A percentile compares a stretch with the other conserved stretches of the same genome.
Conservation (phyloP, 2,888 invertebrate species). For the Agonopterix heracliana region DNA sequence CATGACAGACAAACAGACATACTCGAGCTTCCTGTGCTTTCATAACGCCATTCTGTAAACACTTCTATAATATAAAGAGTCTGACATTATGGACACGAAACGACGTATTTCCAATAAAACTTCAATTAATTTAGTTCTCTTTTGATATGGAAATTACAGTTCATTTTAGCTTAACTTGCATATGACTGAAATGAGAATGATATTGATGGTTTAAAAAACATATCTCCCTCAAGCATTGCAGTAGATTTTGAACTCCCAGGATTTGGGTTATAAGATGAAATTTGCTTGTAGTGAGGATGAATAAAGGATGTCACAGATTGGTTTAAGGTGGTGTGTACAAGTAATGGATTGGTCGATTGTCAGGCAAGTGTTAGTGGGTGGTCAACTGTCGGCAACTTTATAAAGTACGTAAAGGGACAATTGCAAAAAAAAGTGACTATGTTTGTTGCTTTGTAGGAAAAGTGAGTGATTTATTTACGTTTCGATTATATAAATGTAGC, state of each 20-base stretch:
- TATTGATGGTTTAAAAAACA: too few species aligned
- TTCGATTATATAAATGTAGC: too few species aligned
- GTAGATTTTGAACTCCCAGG: too few species aligned
- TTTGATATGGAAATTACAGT: too few species aligned
- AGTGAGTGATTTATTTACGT: background rate
- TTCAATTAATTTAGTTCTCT: too few species aligned
- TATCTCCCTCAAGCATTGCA: too few species aligned
- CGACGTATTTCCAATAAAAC: conserved; percentile 2
- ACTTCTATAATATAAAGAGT: conserved; percentile 23
- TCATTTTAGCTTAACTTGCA: too few species aligned
- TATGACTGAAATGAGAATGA: too few species aligned
- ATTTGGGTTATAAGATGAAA: too few species aligned
- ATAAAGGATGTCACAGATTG: too few species aligned
- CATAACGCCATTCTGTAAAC: conserved; percentile 51
- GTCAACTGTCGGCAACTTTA: conserved; percentile 53
- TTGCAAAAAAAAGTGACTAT: conserved; percentile 32
- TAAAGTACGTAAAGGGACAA: conserved; percentile 34
- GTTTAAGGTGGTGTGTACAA: conserved; percentile 29
- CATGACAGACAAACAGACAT: conserved; percentile 51
- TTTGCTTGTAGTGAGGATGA: too few species aligned
- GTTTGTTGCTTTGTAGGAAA: background rate
- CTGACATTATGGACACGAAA: conserved; percentile 17
- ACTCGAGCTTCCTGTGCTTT: conserved; percentile 59
- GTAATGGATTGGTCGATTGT: conserved; percentile 60
- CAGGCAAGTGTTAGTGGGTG: conserved; percentile 49